phyloP scores from a whole-genome alignment of 2,113 vertebrate species.

The Antennarius striatus region DNA sequence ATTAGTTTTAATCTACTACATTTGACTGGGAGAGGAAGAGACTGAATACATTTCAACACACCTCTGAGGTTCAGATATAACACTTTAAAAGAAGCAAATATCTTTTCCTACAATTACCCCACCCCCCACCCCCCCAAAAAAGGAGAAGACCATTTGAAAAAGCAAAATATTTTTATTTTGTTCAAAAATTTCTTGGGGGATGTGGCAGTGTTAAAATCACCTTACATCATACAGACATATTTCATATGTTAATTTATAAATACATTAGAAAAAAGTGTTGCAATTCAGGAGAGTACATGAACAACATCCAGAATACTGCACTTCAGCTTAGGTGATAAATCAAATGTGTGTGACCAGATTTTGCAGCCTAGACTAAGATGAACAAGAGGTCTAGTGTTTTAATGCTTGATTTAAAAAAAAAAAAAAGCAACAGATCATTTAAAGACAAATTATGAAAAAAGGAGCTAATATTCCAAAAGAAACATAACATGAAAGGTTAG shows the following conservation, averaged over 20 bases:
- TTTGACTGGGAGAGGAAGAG: conserved; percentile 66
- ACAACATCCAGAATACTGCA: not conserved
- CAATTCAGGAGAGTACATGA: not conserved
- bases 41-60: conserved; percentile 68
- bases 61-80: conserved; percentile 50
- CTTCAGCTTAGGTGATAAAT: not conserved
- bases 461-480: not conserved
- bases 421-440: too few species aligned
- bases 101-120: conserved; percentile 6
- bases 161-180: conserved; percentile 47
- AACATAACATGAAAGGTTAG: conserved; percentile 17
- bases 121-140: not conserved
- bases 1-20: conserved; percentile 79
- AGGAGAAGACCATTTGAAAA: conserved; percentile 10
- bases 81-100: conserved; percentile 42
- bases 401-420: too few species aligned
- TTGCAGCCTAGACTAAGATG: too few species aligned
- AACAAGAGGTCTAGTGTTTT: too few species aligned
- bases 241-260: conserved; percentile 37
- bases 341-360: conserved; percentile 17
- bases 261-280: conserved; percentile 8
- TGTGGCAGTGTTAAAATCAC: conserved; percentile 10
- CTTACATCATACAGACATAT: not conserved
- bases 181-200: conserved; percentile 25
- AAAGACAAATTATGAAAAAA: not conserved